phyloP scores from a whole-genome alignment of 2,888 invertebrate genomes.

The Ctenicera cuprea region DNA sequence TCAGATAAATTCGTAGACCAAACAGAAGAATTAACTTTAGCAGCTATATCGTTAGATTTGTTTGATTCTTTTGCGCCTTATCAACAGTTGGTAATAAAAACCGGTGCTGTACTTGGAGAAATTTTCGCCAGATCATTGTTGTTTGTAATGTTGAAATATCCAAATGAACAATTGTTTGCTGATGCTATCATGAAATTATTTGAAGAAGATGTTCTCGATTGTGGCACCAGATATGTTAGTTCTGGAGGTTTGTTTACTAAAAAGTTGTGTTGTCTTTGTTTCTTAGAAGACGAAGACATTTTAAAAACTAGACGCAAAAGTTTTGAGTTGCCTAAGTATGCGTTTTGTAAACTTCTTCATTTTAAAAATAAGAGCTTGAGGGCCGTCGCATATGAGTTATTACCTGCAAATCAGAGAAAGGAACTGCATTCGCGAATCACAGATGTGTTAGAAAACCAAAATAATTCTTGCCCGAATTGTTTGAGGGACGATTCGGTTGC shows the following conservation, averaged over 20 bases:
- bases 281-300: slow-evolving; percentile 68
- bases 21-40: slow-evolving; percentile 66
- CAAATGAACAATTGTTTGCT: slow-evolving; percentile 71
- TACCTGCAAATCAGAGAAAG: slow-evolving; percentile 75
- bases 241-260: slow-evolving; percentile 53
- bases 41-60: slow-evolving; percentile 75
- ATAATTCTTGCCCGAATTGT: slow-evolving; percentile 74
- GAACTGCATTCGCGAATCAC: slow-evolving; percentile 76
- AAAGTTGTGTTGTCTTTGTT: slow-evolving; percentile 63
- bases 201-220: slow-evolving; percentile 75
- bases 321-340: slow-evolving; percentile 73
- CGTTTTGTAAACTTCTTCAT: slow-evolving; percentile 76
- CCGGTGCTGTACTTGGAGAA: slow-evolving; percentile 77
- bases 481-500: slow-evolving; percentile 45
- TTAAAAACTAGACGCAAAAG: neutral
- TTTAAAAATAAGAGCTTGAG: slow-evolving; percentile 75
- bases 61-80: slow-evolving; percentile 77
- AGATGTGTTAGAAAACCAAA: slow-evolving; percentile 73
- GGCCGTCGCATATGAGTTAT: slow-evolving; percentile 74
- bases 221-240: slow-evolving; percentile 70
- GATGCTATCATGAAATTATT: slow-evolving; percentile 76
- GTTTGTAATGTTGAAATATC: slow-evolving; percentile 75
- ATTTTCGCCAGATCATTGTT: slow-evolving; percentile 75
- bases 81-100: slow-evolving; percentile 78
- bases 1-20: slow-evolving; percentile 48